These are phyloP conservation scores for Dasysyrphus albostriatus DNA, from an alignment of 2,888 invertebrate species.

Conservation along the genomic window DNA sequence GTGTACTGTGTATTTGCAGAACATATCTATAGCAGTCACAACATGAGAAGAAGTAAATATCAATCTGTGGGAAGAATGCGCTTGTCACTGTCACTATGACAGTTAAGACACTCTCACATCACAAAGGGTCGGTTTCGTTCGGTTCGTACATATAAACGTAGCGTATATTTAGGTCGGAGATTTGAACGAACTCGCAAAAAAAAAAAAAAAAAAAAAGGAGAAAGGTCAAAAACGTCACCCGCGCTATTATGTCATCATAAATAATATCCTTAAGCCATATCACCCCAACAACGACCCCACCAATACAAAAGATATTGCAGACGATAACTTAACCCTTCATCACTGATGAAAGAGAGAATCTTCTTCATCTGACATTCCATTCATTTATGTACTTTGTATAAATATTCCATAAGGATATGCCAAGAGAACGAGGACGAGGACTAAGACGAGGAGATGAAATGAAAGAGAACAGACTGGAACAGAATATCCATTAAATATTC, in stretches of 20 bases:
- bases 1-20: neutral
- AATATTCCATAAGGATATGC: constrained; percentile 50
- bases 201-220: neutral
- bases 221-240: constrained; percentile 51
- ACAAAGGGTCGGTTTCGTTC: neutral
- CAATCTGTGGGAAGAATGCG: constrained; percentile 68
- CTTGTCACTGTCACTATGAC: constrained; percentile 64
- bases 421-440: neutral
- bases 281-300: neutral
- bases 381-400: constrained; percentile 63
- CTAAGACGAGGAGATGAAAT: neutral
- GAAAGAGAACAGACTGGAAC: neutral
- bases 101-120: constrained; percentile 34
- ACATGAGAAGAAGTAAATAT: constrained; percentile 53
- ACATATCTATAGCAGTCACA: neutral
- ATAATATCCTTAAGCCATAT: constrained; percentile 25
- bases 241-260: constrained; percentile 48
- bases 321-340: constrained; percentile 67
- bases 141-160: neutral
- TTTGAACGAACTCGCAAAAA: neutral
- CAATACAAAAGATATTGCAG: constrained; percentile 61
- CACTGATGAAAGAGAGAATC: constrained; percentile 6
- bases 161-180: neutral
- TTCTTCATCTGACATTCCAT: constrained; percentile 45
- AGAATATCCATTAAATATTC: constrained; percentile 78